Conservation (phyloP, 2,113 vertebrate species). For the Cyphomyrus discorhynchus region DNA sequence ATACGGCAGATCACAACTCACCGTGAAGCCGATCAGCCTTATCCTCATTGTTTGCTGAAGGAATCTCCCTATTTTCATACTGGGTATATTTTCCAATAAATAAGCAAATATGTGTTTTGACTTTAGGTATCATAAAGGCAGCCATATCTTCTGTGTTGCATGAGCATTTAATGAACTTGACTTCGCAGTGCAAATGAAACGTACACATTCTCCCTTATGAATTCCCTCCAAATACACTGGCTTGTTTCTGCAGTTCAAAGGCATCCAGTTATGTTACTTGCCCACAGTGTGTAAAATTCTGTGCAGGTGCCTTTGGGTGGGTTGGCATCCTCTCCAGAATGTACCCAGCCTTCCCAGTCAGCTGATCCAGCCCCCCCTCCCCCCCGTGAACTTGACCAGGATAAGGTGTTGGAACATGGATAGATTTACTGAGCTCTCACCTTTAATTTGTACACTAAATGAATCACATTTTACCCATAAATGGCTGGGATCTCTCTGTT, state of each 20-base stretch:
- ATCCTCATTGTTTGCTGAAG: not conserved
- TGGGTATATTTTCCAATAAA: not conserved
- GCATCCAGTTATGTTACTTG: not conserved
- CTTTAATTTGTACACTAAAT: not conserved
- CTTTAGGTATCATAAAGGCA: not conserved
- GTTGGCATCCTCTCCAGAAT: not conserved
- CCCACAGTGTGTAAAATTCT: not conserved
- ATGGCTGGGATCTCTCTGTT: not conserved
- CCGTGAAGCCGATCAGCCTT: not conserved
- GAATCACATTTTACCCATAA: not conserved
- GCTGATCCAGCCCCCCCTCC: not conserved
- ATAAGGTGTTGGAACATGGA: not conserved
- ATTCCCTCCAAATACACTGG: not conserved
- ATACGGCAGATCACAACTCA: not conserved
- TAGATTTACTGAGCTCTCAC: not conserved
- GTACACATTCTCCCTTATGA: not conserved
- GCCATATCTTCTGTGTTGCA: not conserved
- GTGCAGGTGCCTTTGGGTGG: not conserved
- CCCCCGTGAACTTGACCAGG: not conserved
- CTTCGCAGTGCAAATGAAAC: not conserved
- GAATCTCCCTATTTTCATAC: not conserved
- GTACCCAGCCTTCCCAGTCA: not conserved
- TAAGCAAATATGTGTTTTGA: not conserved
- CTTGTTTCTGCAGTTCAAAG: not conserved
- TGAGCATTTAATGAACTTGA: not conserved